Percentiles rank a stretch among this genome's conserved stretches.
Conservation (phyloP, 2,888 invertebrate genomes). For the Amorpha juglandis region DNA sequence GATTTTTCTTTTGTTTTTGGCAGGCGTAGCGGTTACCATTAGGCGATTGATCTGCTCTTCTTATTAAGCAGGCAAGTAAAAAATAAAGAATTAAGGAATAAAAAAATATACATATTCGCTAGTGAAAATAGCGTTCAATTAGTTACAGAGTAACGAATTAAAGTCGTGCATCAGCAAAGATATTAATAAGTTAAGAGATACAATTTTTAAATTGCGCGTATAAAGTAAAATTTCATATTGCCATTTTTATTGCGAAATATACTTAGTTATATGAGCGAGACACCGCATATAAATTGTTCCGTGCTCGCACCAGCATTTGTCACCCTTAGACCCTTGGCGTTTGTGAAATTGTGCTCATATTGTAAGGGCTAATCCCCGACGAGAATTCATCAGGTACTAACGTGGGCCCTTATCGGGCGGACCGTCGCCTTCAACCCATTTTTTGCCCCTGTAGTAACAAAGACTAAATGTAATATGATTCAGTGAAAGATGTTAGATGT, state of each 20-base stretch:
- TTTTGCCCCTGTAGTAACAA: constrained; percentile 49
- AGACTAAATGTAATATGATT: constrained; percentile 29
- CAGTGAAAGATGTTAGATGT: neutral
- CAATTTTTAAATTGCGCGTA: constrained; percentile 34
- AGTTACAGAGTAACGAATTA: no score
- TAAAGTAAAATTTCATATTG: constrained; percentile 61
- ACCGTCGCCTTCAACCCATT: constrained; percentile 60
- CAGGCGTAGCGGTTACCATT: no score
- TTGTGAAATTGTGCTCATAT: constrained; percentile 81
- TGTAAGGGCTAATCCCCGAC: constrained; percentile 79
- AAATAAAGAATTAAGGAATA: no score
- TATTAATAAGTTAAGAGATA: neutral
- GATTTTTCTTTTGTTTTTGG: no score
- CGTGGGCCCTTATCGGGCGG: constrained; percentile 65
- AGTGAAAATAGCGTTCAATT: no score
- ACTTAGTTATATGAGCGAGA: constrained; percentile 54
- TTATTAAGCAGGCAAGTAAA: no score
- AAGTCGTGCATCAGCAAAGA: no score
- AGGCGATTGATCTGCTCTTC: no score
- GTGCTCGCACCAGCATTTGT: constrained; percentile 70
- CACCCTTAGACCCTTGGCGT: constrained; percentile 69
- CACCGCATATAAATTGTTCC: constrained; percentile 65
- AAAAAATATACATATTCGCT: no score
- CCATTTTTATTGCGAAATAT: constrained; percentile 78
- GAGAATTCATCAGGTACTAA: constrained; percentile 76